Percentiles rank a stretch among this genome's conserved stretches.
phyloP scores from a whole-genome alignment of 1,140 invertebrate species.

The Antheraea pernyi region DNA sequence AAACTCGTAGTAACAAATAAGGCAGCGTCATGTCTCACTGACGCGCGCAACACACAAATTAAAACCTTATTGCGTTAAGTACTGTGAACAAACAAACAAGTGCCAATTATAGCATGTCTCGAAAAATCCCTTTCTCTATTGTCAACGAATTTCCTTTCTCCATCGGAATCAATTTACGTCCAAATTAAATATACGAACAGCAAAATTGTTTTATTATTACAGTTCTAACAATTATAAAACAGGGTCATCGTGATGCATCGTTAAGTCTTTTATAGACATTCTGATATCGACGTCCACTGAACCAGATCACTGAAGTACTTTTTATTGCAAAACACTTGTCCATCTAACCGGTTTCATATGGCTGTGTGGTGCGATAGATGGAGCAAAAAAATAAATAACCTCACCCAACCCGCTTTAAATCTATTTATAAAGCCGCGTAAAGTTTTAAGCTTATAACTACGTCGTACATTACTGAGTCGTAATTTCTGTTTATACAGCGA shows the following conservation, averaged over 20 bases:
- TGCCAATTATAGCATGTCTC: no score
- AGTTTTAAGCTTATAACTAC: not conserved
- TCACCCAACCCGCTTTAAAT: not conserved
- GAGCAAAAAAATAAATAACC: constrained; percentile 1
- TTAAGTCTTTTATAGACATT: not conserved
- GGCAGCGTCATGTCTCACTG: no score
- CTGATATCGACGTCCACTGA: not conserved
- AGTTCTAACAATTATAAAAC: no score
- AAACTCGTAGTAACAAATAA: no score
- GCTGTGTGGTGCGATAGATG: not conserved
- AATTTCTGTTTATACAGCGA: not conserved
- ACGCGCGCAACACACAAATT: no score
- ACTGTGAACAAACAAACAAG: no score
- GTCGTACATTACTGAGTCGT: not conserved
- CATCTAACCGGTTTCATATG: not conserved
- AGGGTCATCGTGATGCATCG: not conserved
- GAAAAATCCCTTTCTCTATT: not conserved
- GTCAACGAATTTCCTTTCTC: not conserved
- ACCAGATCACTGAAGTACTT: not conserved
- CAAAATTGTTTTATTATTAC: no score
- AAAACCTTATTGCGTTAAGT: no score
- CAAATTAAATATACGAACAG: no score
- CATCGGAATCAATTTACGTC: not conserved
- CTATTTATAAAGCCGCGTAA: not conserved
- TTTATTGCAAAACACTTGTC: not conserved